These are phyloP conservation scores for Nematostella vectensis DNA, from an alignment of 92 coral and sea anemone genomes.

Conservation along the genomic window DNA sequence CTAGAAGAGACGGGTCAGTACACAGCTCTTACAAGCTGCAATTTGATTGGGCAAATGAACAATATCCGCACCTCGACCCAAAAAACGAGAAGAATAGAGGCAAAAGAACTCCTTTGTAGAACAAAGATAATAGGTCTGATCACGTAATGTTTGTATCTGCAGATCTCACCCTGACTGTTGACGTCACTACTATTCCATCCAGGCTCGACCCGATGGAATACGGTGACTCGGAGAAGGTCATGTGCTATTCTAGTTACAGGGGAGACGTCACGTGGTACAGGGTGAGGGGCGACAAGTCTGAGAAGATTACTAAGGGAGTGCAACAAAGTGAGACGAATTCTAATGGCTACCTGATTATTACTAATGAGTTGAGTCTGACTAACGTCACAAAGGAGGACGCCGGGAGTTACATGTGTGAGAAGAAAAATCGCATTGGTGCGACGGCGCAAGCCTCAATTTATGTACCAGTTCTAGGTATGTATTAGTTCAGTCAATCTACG, in stretches of 20 bases:
- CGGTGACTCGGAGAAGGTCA: constrained; percentile 11
- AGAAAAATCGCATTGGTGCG: constrained; percentile 29
- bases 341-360: not conserved
- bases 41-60: no score
- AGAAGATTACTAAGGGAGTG: not conserved
- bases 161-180: constrained; percentile 14
- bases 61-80: no score
- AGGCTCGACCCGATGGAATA: constrained; percentile 30
- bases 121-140: no score
- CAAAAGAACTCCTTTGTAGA: no score
- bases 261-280: constrained; percentile 55
- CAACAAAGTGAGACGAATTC: no score
- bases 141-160: no score
- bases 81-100: no score
- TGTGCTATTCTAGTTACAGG: constrained; percentile 16
- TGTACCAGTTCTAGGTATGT: constrained; percentile 50
- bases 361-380: constrained; percentile 8
- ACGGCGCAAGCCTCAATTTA: constrained; percentile 23
- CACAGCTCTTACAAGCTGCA: no score
- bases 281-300: constrained; percentile 8
- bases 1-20: no score
- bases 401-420: constrained; percentile 58
- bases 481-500: not conserved
- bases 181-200: constrained; percentile 1
- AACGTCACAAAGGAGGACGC: constrained; percentile 34